Percentiles rank a stretch among this genome's conserved stretches.
Evolutionary conservation across 2,113 vertebrate genomes (phyloP).

Genomic region (Anoura caudifer): DNA sequence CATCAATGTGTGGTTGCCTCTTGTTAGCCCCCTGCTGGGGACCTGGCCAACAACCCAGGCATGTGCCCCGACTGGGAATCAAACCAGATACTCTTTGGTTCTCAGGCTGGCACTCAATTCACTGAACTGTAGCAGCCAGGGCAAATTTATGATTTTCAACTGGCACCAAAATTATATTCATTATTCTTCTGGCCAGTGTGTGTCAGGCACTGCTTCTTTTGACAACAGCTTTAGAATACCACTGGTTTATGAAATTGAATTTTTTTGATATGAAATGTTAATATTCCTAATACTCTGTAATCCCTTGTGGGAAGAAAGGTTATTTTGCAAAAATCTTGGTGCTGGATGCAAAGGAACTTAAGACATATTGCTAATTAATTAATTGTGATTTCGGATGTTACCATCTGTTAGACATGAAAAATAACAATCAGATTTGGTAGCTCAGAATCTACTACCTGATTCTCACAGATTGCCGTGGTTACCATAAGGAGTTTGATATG

Average conservation of each 20-base stretch:
- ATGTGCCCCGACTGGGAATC: no score
- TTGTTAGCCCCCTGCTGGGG: no score
- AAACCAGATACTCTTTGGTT: no score
- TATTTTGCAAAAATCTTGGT: neutral
- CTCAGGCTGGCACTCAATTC: no score
- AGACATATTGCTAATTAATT: neutral
- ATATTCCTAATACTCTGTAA: neutral
- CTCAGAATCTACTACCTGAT: neutral
- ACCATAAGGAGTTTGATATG: neutral
- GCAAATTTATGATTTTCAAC: neutral
- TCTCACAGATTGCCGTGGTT: neutral
- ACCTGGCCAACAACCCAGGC: no score
- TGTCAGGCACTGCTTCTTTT: neutral
- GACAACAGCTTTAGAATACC: neutral
- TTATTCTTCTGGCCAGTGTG: neutral
- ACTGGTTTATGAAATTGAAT: neutral
- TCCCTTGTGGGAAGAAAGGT: neutral
- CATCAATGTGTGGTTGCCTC: no score
- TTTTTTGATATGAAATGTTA: neutral
- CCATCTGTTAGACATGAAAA: neutral
- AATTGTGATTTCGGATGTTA: neutral
- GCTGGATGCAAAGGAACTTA: neutral
- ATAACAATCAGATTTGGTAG: neutral
- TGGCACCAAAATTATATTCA: neutral
- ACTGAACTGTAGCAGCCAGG: no score